Base-by-base conservation (phyloP, 2,113 vertebrate species). In the Bettongia penicillata region DNA sequence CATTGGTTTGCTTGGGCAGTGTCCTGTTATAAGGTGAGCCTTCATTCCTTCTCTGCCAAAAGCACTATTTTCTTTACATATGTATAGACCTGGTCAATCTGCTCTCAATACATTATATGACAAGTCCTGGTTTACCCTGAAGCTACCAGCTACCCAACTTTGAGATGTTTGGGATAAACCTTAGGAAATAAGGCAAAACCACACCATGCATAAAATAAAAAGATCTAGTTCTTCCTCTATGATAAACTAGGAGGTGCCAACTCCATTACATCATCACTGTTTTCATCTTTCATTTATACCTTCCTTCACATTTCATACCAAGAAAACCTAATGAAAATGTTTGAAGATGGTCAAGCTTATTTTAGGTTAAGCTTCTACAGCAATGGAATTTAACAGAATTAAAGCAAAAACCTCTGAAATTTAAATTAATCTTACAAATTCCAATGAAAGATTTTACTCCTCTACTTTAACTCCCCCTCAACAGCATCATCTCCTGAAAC, bases 331-430 rank as follows among this genome's bases (percentile, higher is more conserved):
- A 37, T 91, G 19, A 68, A 84, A 50, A 26, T 61, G 31, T 53
- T 3, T 90, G 84, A 57, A 52, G 47, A 91, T 37, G 37, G 19
- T 92, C 37, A 92, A 37, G 43, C 43, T 84, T 91, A 53, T 19
- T 89, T 55, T 48, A 37, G 94, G 51, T 90, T 68, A 49, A 77
- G 52, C 26, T 37, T 94, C 68, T 77, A 77, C 43, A n/a, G n/a
- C 68, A 84, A 84, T 84, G 26, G 95, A 91, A 89, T 93, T 96
- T 89, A 53, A 91, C 68, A 47, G 55, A 91, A 52, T 23, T 23
- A 37, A n/a, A 31, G n/a, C 16, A 52, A n/a, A 51, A 52, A 95
- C 61, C 93, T 25, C 90, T 77, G 51, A 48, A 28, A 51, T 22
- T 3, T 48, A 47, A 19, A 43, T 11, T 37, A 6, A 55, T 8